Evolutionary conservation across 92 coral and sea anemone genomes (phyloP).

Genomic region (Phenganax subtilis): DNA sequence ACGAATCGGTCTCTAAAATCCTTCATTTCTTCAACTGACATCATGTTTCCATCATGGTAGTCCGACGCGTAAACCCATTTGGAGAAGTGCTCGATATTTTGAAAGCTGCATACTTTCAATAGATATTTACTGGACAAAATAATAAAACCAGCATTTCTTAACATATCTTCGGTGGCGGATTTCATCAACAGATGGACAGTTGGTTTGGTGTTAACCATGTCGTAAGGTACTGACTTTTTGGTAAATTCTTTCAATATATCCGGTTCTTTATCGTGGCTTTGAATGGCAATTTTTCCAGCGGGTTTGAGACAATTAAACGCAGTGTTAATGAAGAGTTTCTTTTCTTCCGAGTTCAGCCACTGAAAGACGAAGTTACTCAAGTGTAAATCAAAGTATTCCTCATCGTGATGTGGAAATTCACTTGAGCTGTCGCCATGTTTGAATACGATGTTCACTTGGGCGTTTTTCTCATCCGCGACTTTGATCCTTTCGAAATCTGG

Average conservation of each 20-base stretch:
- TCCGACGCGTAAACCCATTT: neutral
- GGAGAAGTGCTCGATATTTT: neutral
- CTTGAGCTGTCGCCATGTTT: slow-evolving; percentile 20
- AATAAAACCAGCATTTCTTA: neutral
- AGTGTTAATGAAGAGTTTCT: neutral
- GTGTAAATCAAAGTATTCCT: slow-evolving; percentile 25
- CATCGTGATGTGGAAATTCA: slow-evolving; percentile 18
- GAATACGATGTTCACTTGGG: neutral
- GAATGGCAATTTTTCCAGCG: slow-evolving; percentile 7
- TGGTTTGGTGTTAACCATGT: neutral
- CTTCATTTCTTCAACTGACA: neutral
- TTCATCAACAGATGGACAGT: neutral
- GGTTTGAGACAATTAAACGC: slow-evolving; percentile 27
- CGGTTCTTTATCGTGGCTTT: neutral
- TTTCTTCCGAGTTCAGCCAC: slow-evolving; percentile 15
- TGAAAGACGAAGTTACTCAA: slow-evolving; percentile 16
- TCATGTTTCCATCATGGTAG: neutral
- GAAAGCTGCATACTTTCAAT: neutral
- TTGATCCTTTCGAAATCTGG: slow-evolving; percentile 31
- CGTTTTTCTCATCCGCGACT: slow-evolving; percentile 23
- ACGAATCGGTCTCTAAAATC: neutral
- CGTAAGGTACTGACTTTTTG: neutral
- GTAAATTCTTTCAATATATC: neutral
- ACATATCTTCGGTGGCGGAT: neutral
- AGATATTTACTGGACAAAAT: neutral